These are phyloP conservation scores for Spinus pinus DNA, from an alignment of 2,797 vertebrate genomes.

Conservation along the genomic window DNA sequence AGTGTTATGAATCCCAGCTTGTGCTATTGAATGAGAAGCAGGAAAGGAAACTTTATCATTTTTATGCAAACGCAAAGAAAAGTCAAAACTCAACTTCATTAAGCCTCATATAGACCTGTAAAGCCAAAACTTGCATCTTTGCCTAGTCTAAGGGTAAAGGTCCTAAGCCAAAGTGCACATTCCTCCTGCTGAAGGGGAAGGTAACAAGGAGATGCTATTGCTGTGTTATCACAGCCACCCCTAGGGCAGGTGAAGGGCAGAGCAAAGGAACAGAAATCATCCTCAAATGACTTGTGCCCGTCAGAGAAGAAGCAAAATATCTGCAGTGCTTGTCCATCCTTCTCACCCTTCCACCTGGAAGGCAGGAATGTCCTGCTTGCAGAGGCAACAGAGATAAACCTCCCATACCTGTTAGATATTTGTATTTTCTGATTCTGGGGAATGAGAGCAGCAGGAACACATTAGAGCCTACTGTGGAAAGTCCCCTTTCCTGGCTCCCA, in stretches of 20 bases:
- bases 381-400: background rate
- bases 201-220: background rate
- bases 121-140: background rate
- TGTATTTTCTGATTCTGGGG: background rate
- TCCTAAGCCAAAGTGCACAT: background rate
- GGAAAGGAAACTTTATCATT: background rate
- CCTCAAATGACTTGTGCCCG: background rate
- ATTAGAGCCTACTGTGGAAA: accelerated
- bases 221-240: background rate
- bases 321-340: background rate
- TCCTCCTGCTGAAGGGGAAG: background rate
- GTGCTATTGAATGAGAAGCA: background rate
- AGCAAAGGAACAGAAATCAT: background rate
- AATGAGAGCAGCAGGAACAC: background rate
- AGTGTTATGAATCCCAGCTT: background rate
- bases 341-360: background rate
- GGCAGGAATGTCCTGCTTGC: background rate
- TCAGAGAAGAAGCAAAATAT: background rate
- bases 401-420: background rate
- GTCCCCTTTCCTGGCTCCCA: background rate
- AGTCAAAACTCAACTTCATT: background rate
- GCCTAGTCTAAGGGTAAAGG: background rate
- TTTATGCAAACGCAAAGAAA: background rate
- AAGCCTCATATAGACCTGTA: background rate
- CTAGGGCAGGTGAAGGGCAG: background rate